Base-by-base conservation (phyloP, 2,888 invertebrate species). In the Pecten maximus region DNA sequence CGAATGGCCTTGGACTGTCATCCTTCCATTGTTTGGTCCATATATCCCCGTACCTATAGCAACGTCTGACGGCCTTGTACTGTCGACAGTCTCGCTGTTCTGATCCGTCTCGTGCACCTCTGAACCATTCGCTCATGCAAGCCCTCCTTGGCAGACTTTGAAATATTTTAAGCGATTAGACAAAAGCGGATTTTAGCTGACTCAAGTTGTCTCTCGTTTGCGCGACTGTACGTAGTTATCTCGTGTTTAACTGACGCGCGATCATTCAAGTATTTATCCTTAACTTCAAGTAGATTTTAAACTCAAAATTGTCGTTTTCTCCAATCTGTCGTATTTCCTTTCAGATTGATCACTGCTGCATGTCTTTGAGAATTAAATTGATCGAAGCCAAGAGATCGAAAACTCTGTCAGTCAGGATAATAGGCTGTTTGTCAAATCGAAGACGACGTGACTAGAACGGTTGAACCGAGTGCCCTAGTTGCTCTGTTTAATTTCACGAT, bases 121-220 rank as follows among this genome's bases (percentile, higher is more conserved):
- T 16, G 23, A 16, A 16, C 23, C n/a, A 16, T 60, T n/a, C n/a
- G 60, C 23, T 60, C 60, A n/a, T n/a, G 8, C 44, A 60, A 60
- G 6, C 60, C 60, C n/a, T 60, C 8, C 60, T 23, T 19, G 60
- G 60, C 60, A 1, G 60, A n/a, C 4, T 60, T 60, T 60, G 60
- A 60, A 60, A 60, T 60, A 60, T 60, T 60, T 60, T 60, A 60
- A 60, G 60, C 60, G 60, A 60, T 60, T 60, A 60, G 60, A 60
- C 60, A 60, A 16, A 60, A 60, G 60, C 60, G 60, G 60, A 60
- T 60, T n/a, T n/a, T 0, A 60, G 60, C 4, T 23, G 60, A 60
- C 60, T 60, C 23, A 60, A 60, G 60, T n/a, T 60, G 23, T 16
- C 60, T n/a, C 60, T 60, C 23, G n/a, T 60, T 60, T 23, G 60